Base-by-base conservation (phyloP, 2,113 vertebrate species). In the Nannospalax galili region DNA sequence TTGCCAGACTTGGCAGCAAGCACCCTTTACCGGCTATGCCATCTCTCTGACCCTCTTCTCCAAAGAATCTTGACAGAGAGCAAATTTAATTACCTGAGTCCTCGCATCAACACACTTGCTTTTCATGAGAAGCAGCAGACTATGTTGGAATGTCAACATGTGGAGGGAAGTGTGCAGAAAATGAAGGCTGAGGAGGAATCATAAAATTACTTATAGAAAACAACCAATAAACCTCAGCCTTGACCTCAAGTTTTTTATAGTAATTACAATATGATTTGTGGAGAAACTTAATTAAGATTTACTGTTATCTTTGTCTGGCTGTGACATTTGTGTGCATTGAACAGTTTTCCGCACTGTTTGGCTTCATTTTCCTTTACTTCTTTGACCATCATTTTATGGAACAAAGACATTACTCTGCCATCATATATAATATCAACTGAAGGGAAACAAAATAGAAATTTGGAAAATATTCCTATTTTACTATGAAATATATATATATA, bases 391-490 rank as follows among this genome's bases (percentile, higher is more conserved):
- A 28, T 93, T 79, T 92, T 95, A 16, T 67, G 28, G 0, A 8
- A 93, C 84, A 64, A 81, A 74, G 4, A 60, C 89, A 7, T 90
- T 78, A 58, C 37, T 92, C 95, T 96, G 85, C 64, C 72, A 90
- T 89, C 78, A 93, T 97, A 98, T 97, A 92, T 12, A 91, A 93
- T 84, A 96, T 96, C 85, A 94, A 96, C 26, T 56, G 73, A 65
- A 91, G 70, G 10, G 86, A 92, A 95, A 95, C 62, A 97, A 97
- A 88, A 40, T 1, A 96, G 97, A 96, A 64, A 45, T 20, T 87
- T 32, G 73, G 94, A 95, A 94, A 97, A 75, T 91, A 70, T 5
- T n/a, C 30, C 30, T 45, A 32, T 93, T 96, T 67, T 88, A 77
- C 26, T 77, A 16, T 64, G 58, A 94, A 94, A 95, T 40, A 6